Base-by-base conservation (phyloP, 2,888 invertebrate species). In the Rhaphigaster nebulosa region DNA sequence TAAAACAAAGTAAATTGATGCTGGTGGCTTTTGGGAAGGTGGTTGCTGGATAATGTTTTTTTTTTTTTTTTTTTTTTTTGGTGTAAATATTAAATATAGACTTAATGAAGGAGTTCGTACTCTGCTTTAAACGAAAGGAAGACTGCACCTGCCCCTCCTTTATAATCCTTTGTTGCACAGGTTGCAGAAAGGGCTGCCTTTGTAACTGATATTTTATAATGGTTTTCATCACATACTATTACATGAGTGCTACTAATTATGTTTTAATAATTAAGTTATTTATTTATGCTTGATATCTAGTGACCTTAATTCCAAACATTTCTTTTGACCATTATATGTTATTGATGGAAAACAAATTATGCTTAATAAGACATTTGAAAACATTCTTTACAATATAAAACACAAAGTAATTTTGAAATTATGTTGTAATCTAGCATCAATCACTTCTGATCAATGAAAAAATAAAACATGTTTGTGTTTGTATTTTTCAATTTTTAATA, bases 1-100 rank as follows among this genome's bases (percentile, higher is more conserved):
- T 84, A 84, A 84, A 84, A 84, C 45, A 84, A 84, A 84, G 10
- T 45, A 84, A 84, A n/a, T 84, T 84, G 23, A 80, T 80, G 84
- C 88, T 88, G 88, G 88, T 88, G 88, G 88, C 88, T 88, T 88
- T 87, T 88, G 88, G 88, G 88, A 34, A 56, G 45, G 52, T 88
- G 88, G 88, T 88, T 56, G 88, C 88, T 88, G 65, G 88, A 56
- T 34, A 34, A 50, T 87, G 60, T 60, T 60, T 65, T 87, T 87
- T 87, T 45, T 20, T 56, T 60, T n/a, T n/a, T n/a, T n/a, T n/a
- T 87, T 50, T 87, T 45, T 80, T 84, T 41, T 84, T 45, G 26
- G 84, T 84, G 84, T 84, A 84, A 45, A 84, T 84, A 45, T 84
- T 84, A 84, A 26, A 84, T 84, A 84, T 84, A 84, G 26, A 84